Base-by-base conservation (phyloP, 2,797 vertebrate genomes). In the Zenarchopterus dispar region DNA sequence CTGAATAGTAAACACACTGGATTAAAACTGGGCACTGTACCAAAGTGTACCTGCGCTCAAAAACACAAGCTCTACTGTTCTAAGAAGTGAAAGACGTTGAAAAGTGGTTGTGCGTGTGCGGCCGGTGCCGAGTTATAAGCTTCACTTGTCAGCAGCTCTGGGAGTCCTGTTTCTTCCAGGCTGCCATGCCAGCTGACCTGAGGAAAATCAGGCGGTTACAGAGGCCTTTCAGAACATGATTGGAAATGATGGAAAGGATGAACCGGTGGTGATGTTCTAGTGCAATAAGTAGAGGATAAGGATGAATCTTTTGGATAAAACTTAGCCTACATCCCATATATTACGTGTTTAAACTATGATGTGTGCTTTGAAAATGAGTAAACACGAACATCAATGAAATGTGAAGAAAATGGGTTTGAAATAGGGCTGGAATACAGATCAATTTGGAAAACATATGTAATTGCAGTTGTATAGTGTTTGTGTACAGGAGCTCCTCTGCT, bases 181-280 rank as follows among this genome's bases (percentile, higher is more conserved):
- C 79, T 87, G 80, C 71, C 73, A 76, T 81, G 82, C 74, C 75
- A 84, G 81, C 80, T 86, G 81, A 81, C 80, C 78, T 67, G 65
- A 85, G 78, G 68, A 82, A 88, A 89, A 92, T 87, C 88, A 73
- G 63, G 91, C 84, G 70, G 90, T 90, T 92, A 75, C 64, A 58
- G 68, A 77, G 60, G 56, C 70, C 70, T 73, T 56, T 57, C 33
- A 50, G 58, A 66, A 67, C 56, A 75, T 6, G 8, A 56, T 59
- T 36, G 53, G 73, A 55, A 78, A 56, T 55, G 50, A 71, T 62
- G 56, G 62, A 73, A 33, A 73, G 46, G 50, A 61, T 78, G 60
- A 82, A 75, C 70, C 56, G 15, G 26, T 81, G 36, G 2, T 36
- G 33, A 36, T 36, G 9, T 36, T 11, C 33, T 5, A 36, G 33